Conservation (phyloP, 2,113 vertebrate species). For the Mastomys coucha region DNA sequence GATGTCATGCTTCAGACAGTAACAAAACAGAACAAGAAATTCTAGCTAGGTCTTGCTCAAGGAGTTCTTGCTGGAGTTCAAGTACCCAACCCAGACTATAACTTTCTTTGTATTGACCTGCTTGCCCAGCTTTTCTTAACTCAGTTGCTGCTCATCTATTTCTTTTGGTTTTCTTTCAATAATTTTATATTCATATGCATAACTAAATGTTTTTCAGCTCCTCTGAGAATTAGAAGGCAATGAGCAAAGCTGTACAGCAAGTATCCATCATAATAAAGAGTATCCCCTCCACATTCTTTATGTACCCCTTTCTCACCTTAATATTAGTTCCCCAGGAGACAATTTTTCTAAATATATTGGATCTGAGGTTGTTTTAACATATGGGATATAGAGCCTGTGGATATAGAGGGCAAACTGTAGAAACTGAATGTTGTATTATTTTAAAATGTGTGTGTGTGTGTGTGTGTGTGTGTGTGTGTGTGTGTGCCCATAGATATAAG, state of each 20-base stretch:
- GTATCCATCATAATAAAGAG: not conserved
- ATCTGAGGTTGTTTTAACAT: not conserved
- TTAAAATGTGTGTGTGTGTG: not conserved
- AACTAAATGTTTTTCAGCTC: constrained; percentile 23
- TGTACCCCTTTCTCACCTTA: not conserved
- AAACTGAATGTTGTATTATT: not conserved
- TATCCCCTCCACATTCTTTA: not conserved
- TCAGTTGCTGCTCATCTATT: not conserved
- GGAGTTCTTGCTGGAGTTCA: not conserved
- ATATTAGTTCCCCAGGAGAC: not conserved
- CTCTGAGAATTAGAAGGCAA: constrained; percentile 30
- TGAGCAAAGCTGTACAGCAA: constrained; percentile 29
- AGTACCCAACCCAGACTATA: not conserved
- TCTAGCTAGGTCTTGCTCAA: not conserved
- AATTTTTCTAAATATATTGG: not conserved
- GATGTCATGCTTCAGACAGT: not conserved
- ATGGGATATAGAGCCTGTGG: not conserved
- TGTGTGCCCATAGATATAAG: not conserved
- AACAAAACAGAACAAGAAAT: constrained; percentile 35
- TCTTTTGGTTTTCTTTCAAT: constrained; percentile 22
- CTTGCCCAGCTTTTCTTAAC: not conserved
- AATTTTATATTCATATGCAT: not conserved
- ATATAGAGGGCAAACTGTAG: not conserved
- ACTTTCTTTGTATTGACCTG: not conserved
- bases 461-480: not conserved